phyloP scores from a whole-genome alignment of 2,113 vertebrate genomes.

The Aptenodytes forsteri region DNA sequence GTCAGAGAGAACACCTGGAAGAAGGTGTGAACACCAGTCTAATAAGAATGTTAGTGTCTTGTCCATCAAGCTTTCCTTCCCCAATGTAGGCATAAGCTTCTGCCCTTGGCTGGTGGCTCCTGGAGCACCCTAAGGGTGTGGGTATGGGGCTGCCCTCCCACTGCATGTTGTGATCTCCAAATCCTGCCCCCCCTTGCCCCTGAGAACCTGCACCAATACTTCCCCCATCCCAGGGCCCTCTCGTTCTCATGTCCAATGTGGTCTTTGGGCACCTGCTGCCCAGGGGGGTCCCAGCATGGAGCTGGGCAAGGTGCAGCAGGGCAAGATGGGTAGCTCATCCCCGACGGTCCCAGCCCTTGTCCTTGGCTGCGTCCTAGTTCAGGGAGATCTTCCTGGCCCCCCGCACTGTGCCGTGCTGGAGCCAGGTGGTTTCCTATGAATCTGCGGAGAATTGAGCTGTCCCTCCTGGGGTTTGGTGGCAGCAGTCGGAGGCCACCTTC shows the following conservation, averaged over 20 bases:
- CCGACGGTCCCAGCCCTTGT: neutral
- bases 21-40: neutral
- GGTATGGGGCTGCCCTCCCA: neutral
- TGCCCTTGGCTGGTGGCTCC: neutral
- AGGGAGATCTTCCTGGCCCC: neutral
- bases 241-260: accelerated
- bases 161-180: neutral
- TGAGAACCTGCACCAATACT: neutral
- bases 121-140: neutral
- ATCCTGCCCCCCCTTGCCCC: neutral
- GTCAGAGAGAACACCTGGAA: neutral
- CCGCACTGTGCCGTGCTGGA: accelerated
- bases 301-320: neutral
- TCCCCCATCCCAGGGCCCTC: neutral
- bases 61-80: neutral
- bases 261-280: neutral
- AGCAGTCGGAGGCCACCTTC: neutral
- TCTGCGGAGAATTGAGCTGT: neutral
- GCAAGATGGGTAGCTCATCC: neutral
- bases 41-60: neutral
- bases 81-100: neutral
- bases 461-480: neutral
- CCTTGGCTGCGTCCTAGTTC: neutral
- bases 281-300: neutral
- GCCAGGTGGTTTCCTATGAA: neutral